A percentile compares a stretch with the other conserved stretches of the same genome.
Evolutionary conservation across 2,888 invertebrate genomes (phyloP).

Genomic region (Lepetodrilus schrolli): DNA sequence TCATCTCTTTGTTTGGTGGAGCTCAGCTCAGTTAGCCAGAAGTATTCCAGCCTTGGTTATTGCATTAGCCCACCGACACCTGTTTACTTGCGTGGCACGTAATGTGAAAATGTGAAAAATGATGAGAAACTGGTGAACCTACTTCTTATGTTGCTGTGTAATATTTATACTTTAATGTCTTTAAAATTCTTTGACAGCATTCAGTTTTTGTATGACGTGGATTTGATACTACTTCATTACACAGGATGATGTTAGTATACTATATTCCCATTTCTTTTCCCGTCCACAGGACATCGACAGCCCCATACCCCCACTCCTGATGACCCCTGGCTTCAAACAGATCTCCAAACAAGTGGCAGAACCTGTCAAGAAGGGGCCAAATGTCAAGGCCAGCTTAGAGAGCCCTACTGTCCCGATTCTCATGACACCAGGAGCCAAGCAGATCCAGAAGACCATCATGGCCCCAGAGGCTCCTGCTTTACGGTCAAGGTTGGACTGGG

Average conservation of each 20-base stretch:
- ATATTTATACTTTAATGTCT: too few relatives aligned
- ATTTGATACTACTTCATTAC: too few relatives aligned
- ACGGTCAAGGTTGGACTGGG: neutral
- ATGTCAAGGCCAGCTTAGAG: neutral
- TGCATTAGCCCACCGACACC: too few relatives aligned
- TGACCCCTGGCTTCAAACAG: conserved; percentile 36
- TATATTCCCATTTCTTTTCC: neutral
- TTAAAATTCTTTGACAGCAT: too few relatives aligned
- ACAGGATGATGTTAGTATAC: neutral
- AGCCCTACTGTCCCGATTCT: conserved; percentile 21
- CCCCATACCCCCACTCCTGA: conserved; percentile 33
- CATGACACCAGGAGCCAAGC: conserved; percentile 24
- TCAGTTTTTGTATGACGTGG: too few relatives aligned
- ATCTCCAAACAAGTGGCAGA: conserved; percentile 1
- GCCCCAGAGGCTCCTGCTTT: neutral
- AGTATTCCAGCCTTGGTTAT: too few relatives aligned
- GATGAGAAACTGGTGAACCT: too few relatives aligned
- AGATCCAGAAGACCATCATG: neutral
- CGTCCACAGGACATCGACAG: conserved; percentile 23
- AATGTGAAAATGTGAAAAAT: too few relatives aligned
- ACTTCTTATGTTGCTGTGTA: too few relatives aligned
- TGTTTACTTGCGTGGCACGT: too few relatives aligned
- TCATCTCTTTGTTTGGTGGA: too few relatives aligned
- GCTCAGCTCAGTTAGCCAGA: too few relatives aligned
- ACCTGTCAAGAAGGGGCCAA: neutral